Evolutionary conservation across 1,140 invertebrate genomes (phyloP), one percentile per base, ranked within the genome.

Genomic region (Gryllus bimaculatus): DNA sequence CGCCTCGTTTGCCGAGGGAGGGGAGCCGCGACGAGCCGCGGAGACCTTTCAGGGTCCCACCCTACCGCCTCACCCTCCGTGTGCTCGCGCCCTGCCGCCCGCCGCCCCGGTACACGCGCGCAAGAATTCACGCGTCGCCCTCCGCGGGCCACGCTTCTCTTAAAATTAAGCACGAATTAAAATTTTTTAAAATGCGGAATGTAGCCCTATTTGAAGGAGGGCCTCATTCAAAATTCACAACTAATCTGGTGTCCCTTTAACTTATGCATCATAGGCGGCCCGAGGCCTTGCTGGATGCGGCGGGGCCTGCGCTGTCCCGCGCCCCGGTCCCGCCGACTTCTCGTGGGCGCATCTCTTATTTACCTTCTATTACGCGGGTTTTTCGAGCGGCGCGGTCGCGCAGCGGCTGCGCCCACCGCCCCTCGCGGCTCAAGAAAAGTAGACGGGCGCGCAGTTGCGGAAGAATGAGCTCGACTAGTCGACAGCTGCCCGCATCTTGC

Each of bases 341-440:
- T 66, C 54, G 1, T 1, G 54, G 54, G 0, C 2, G 0, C 54
- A 66, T 66, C 54, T 66, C 2, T 66, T 66, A 66, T 66, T 66
- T 66, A 66, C 54, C 54, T 66, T 66, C 54, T 66, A 66, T 66
- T 66, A 66, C 54, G 54, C 18, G 54, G 54, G 54, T 66, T 66
- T 66, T 66, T 66, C 54, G 18, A 39, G n/a, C 26, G 26, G 26
- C 26, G 26, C 26, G 26, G n/a, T 5, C 26, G 26, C 26, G 54
- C 0, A 18, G 54, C 54, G 49, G 54, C 54, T 18, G 54, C 18
- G 54, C 54, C 54, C 54, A 7, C 18, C 54, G 54, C 54, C 54
- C 54, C 54, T 13, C 10, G 54, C 18, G 54, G 54, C 10, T 66
- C 54, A 66, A 66, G 54, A 66, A 66, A 66, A 66, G 54, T 66